Percentiles rank a stretch among this genome's conserved stretches.
phyloP scores from a whole-genome alignment of 1,140 invertebrate genomes.

The Drosophila sucinea region DNA sequence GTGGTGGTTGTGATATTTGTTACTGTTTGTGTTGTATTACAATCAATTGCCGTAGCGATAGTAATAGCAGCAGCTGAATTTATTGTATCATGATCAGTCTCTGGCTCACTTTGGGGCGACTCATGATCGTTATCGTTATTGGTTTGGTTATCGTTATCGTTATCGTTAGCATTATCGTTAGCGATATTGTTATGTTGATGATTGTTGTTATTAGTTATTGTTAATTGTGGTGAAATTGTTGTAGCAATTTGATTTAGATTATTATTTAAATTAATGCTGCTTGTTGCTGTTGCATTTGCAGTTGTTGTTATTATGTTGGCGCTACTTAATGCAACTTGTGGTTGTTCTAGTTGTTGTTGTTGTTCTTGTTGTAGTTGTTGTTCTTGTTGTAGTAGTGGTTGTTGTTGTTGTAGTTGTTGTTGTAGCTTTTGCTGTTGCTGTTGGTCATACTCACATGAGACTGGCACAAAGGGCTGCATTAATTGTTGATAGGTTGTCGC shows the following conservation, averaged over 20 bases:
- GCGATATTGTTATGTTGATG: slow-evolving; percentile 19
- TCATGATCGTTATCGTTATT: slow-evolving; percentile 14
- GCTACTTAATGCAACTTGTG: slow-evolving; percentile 41
- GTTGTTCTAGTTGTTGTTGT: slow-evolving; percentile 66
- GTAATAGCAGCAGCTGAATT: slow-evolving; percentile 21
- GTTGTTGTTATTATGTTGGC: slow-evolving; percentile 67
- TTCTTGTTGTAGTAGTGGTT: slow-evolving; percentile 45
- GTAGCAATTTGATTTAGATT: slow-evolving; percentile 65
- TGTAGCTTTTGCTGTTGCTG: slow-evolving; percentile 70
- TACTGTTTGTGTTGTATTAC: slow-evolving; percentile 75
- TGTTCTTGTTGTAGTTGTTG: slow-evolving; percentile 64
- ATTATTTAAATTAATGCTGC: slow-evolving; percentile 38
- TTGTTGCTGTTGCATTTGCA: slow-evolving; percentile 56
- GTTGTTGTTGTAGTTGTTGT: slow-evolving; percentile 57
- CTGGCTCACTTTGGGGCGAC: not conserved
- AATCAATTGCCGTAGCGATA: slow-evolving; percentile 57
- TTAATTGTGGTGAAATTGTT: slow-evolving; percentile 26
- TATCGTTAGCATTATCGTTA: slow-evolving; percentile 21
- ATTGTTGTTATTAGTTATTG: slow-evolving; percentile 6
- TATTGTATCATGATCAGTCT: slow-evolving; percentile 15
- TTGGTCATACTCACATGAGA: slow-evolving; percentile 94
- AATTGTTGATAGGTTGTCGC: slow-evolving; percentile 96
- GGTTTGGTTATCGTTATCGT: slow-evolving; percentile 12
- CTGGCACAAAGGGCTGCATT: slow-evolving; percentile 97
- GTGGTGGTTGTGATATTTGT: slow-evolving; percentile 42